Percentiles rank a stretch among this genome's conserved stretches.
Evolutionary conservation across 1,140 invertebrate genomes (phyloP).

Genomic region (Colletes latitarsis): DNA sequence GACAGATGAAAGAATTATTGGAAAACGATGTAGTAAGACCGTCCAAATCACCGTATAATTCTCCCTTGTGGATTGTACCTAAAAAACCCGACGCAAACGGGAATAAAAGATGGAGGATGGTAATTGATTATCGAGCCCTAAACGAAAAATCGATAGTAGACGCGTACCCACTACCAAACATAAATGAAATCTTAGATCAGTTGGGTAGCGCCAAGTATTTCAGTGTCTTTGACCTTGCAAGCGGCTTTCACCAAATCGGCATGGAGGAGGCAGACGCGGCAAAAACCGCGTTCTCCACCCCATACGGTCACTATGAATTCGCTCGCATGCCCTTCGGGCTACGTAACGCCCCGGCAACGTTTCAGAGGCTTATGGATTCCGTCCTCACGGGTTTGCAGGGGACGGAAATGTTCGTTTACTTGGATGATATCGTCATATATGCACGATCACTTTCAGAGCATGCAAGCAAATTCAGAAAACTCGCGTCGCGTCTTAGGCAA

Average conservation of each 20-base stretch:
- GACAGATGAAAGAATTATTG: too few relatives aligned
- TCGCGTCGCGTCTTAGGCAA: background rate
- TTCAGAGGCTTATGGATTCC: background rate
- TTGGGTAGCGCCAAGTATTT: background rate
- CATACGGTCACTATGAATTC: constrained; percentile 30
- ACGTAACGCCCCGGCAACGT: background rate
- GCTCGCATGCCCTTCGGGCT: constrained; percentile 14
- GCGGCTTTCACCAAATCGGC: background rate
- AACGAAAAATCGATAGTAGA: too few relatives aligned
- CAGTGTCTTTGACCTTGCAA: background rate
- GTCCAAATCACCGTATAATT: too few relatives aligned
- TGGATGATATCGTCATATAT: constrained; percentile 7
- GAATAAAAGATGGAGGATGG: too few relatives aligned
- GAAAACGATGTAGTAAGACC: too few relatives aligned
- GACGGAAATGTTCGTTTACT: constrained; percentile 9
- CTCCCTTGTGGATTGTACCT: too few relatives aligned
- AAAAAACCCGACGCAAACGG: too few relatives aligned
- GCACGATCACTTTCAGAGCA: background rate
- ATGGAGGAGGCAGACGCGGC: too few relatives aligned
- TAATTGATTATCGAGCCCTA: too few relatives aligned
- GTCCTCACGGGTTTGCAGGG: background rate
- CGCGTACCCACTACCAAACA: background rate
- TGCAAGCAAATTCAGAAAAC: background rate
- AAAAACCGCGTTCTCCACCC: too few relatives aligned
- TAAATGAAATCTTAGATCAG: too few relatives aligned